These are phyloP conservation scores for Macrophya annulata DNA, from an alignment of 2,888 invertebrate species.

Conservation along the genomic window DNA sequence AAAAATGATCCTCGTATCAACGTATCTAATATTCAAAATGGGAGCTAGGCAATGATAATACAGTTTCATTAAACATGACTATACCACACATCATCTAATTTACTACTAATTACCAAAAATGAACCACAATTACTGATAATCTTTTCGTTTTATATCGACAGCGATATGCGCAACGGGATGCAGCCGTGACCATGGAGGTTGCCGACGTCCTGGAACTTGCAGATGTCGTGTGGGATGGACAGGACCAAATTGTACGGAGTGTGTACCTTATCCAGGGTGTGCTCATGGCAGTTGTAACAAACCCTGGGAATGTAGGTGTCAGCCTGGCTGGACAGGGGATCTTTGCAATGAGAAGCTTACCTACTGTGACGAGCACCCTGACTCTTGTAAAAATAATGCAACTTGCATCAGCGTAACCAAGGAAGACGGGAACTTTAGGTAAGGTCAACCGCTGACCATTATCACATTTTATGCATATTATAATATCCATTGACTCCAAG, in stretches of 20 bases:
- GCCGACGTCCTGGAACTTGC: constrained; percentile 90
- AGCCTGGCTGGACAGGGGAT: constrained; percentile 94
- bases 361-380: constrained; percentile 90
- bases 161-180: constrained; percentile 93
- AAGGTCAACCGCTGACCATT: constrained; percentile 85
- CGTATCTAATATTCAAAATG: background rate
- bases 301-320: constrained; percentile 96
- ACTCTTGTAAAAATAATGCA: constrained; percentile 90
- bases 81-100: too few relatives aligned
- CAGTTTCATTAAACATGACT: too few relatives aligned
- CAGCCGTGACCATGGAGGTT: constrained; percentile 91
- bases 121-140: background rate
- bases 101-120: background rate
- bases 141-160: constrained; percentile 76
- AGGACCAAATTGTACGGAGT: constrained; percentile 87
- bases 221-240: constrained; percentile 95
- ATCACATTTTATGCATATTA: constrained; percentile 72
- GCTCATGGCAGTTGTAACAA: constrained; percentile 90
- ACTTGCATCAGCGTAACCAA: constrained; percentile 90
- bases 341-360: constrained; percentile 94
- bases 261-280: constrained; percentile 94
- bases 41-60: too few relatives aligned
- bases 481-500: background rate
- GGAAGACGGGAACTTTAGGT: constrained; percentile 89
- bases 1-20: background rate